phyloP scores from a whole-genome alignment of 2,797 vertebrate species.

The Telmatherina bonti region DNA sequence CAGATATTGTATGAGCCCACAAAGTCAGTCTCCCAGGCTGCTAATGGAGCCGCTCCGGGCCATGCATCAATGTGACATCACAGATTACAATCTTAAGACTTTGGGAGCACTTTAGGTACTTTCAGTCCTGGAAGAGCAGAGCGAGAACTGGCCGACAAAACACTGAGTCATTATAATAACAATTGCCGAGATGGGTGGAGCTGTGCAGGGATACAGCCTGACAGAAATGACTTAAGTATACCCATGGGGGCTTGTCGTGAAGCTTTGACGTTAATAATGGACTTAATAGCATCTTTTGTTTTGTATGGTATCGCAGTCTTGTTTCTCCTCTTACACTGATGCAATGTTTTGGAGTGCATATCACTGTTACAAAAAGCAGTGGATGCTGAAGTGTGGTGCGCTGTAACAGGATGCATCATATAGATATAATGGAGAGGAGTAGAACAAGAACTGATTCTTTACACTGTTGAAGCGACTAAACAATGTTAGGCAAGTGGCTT shows the following conservation, averaged over 20 bases:
- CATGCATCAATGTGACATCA: conserved; percentile 78
- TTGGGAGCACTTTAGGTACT: conserved; percentile 77
- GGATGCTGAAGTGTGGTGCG: background rate
- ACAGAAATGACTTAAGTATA: conserved; percentile 44
- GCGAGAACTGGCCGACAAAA: conserved; percentile 68
- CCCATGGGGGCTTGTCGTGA: conserved; percentile 22
- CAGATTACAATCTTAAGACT: conserved; percentile 77
- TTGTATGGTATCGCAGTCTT: background rate
- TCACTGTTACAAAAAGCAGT: conserved; percentile 1
- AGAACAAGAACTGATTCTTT: background rate
- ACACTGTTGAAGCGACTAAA: background rate
- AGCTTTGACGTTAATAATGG: conserved; percentile 21
- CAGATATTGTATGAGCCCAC: conserved; percentile 62
- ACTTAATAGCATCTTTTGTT: conserved; percentile 13
- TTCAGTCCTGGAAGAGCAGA: conserved; percentile 62
- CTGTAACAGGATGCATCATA: background rate
- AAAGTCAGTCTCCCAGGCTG: conserved; percentile 62
- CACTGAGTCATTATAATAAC: conserved; percentile 79
- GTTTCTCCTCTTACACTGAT: background rate
- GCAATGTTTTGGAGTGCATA: background rate
- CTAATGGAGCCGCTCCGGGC: conserved; percentile 74
- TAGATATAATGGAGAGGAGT: too few relatives aligned
- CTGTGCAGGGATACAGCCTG: conserved; percentile 29
- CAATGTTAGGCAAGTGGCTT: background rate
- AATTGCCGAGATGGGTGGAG: conserved; percentile 68